A percentile compares a stretch with the other conserved stretches of the same genome.
Conservation (phyloP, 2,113 vertebrate species). For the Furnarius figulus region DNA sequence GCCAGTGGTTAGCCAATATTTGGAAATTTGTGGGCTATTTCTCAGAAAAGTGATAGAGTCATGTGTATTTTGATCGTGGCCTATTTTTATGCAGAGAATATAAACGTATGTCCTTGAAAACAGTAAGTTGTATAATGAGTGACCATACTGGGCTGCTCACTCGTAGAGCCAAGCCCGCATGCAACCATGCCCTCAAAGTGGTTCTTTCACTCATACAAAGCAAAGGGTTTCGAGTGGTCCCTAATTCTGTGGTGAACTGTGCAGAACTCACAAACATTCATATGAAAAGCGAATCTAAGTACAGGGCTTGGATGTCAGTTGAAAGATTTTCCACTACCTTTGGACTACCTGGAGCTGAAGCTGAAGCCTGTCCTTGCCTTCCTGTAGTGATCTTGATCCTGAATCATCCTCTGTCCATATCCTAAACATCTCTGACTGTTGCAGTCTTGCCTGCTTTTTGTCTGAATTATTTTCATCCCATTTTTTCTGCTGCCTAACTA, state of each 20-base stretch:
- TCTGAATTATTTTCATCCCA: accelerated
- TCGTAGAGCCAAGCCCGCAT: background rate
- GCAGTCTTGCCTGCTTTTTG: background rate
- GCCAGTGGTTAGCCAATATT: background rate
- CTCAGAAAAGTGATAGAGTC: background rate
- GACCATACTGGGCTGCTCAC: background rate
- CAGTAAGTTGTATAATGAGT: background rate
- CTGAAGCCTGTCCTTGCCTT: background rate
- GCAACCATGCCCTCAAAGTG: background rate
- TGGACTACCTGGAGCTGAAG: background rate
- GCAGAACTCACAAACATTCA: background rate
- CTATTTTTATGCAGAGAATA: background rate
- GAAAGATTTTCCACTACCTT: background rate
- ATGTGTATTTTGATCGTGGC: background rate
- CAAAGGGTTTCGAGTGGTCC: background rate
- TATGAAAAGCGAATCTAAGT: background rate
- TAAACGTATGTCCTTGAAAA: background rate
- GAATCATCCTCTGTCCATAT: background rate
- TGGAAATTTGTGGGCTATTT: background rate
- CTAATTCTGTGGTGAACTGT: background rate
- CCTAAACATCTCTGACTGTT: background rate
- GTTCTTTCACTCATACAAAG: background rate
- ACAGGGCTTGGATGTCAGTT: background rate
- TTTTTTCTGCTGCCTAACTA: background rate
- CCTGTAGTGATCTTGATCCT: background rate